A percentile compares a stretch with the other conserved stretches of the same genome.
These are phyloP conservation scores for Redunca redunca DNA, from an alignment of 2,113 vertebrate genomes.

Conservation along the genomic window DNA sequence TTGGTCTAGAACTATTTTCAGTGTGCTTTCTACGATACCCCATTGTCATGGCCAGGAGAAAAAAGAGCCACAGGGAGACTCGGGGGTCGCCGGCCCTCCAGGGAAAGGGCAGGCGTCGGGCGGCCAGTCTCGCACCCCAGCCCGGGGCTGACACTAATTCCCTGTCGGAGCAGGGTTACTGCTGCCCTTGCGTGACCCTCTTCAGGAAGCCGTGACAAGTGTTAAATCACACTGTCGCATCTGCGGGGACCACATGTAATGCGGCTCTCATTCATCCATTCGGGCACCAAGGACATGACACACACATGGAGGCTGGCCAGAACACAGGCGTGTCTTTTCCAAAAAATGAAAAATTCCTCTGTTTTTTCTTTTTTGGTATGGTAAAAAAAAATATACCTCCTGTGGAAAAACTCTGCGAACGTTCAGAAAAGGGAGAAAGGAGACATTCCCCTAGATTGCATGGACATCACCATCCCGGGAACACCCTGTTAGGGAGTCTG, in stretches of 20 bases:
- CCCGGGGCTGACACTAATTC: not conserved
- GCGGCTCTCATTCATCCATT: accelerated
- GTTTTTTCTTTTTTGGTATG: not conserved
- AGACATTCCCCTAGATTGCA: not conserved
- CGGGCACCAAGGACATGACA: accelerated
- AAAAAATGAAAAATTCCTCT: not conserved
- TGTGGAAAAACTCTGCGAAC: not conserved
- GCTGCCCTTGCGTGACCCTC: not conserved
- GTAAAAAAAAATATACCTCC: not conserved
- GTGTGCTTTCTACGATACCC: accelerated
- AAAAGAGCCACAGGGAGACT: not conserved
- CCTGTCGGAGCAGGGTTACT: not conserved
- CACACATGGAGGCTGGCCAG: not conserved
- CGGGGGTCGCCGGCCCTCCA: accelerated
- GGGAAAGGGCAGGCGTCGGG: not conserved
- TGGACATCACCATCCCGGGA: accelerated
- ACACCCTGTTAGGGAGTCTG: too few relatives aligned
- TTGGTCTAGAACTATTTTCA: not conserved
- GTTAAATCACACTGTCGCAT: not conserved
- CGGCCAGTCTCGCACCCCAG: not conserved
- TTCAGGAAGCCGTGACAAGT: not conserved
- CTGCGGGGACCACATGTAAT: accelerated
- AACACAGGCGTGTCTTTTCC: accelerated
- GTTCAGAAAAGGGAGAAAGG: not conserved
- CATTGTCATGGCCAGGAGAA: accelerated